Conservation (phyloP, 2,888 invertebrate species). For the Pandemis corylana region DNA sequence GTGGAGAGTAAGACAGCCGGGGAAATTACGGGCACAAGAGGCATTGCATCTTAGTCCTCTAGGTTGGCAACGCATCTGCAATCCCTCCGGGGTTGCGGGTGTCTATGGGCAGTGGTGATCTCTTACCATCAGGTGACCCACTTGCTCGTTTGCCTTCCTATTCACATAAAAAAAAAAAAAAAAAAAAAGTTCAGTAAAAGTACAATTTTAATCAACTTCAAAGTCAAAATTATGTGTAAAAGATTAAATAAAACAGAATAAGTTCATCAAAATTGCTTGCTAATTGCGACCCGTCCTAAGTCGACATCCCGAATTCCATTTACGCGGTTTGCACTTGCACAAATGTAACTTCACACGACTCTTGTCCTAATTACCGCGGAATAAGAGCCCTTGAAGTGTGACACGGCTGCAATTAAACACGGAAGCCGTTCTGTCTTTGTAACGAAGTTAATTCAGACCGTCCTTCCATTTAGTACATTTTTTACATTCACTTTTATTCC, state of each 20-base stretch:
- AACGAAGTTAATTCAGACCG: conserved; percentile 31
- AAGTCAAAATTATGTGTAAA: conserved; percentile 21
- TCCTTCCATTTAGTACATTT: conserved; percentile 25
- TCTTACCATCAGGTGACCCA: no score
- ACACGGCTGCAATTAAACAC: neutral
- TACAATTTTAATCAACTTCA: neutral
- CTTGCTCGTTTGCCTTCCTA: no score
- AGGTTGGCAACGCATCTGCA: no score
- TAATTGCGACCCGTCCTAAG: conserved; percentile 32
- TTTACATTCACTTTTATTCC: conserved; percentile 36
- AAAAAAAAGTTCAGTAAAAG: no score
- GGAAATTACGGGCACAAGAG: no score
- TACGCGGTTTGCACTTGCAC: neutral
- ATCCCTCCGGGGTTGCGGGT: no score
- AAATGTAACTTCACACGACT: neutral
- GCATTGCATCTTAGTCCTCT: no score
- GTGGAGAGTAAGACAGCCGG: no score
- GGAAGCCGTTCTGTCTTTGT: neutral
- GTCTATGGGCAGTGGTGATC: no score
- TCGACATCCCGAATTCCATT: conserved; percentile 29
- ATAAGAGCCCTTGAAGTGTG: neutral
- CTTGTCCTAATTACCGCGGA: neutral
- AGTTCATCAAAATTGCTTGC: conserved; percentile 31
- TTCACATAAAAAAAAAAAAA: no score
- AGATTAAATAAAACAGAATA: conserved; percentile 27